phyloP scores from a whole-genome alignment of 1,140 invertebrate species.

The Drosophila littoralis region DNA sequence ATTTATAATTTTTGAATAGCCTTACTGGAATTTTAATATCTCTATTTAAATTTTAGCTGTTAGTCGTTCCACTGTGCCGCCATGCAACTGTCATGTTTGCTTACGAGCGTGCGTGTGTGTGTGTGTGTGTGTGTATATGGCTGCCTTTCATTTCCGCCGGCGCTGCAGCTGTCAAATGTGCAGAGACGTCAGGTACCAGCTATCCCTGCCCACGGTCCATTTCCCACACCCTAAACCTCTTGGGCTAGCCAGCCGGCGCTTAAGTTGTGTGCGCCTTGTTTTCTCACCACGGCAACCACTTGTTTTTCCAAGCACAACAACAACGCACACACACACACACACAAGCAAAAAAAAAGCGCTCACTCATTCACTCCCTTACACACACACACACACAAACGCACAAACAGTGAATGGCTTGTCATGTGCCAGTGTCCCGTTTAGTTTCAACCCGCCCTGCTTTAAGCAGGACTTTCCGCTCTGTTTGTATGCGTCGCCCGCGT shows the following conservation, averaged over 20 bases:
- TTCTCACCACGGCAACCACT: slow-evolving; percentile 84
- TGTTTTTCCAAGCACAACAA: slow-evolving; percentile 84
- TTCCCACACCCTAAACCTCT: neutral
- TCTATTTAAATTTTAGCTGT: too few relatives aligned
- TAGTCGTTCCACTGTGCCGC: neutral
- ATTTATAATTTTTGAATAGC: too few relatives aligned
- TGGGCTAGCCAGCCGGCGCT: slow-evolving; percentile 30
- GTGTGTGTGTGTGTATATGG: slow-evolving; percentile 18
- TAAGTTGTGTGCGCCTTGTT: slow-evolving; percentile 55
- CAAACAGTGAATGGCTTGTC: slow-evolving; percentile 32
- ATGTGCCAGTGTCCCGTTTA: slow-evolving; percentile 29
- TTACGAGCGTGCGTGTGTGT: slow-evolving; percentile 49
- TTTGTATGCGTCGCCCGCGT: slow-evolving; percentile 22
- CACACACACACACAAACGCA: slow-evolving; percentile 8
- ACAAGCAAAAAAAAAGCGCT: slow-evolving; percentile 19
- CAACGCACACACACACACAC: slow-evolving; percentile 53
- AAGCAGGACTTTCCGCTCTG: slow-evolving; percentile 58
- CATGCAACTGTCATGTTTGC: slow-evolving; percentile 69
- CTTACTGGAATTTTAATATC: too few relatives aligned
- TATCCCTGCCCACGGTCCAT: neutral
- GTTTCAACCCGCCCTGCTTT: slow-evolving; percentile 27
- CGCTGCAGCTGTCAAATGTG: slow-evolving; percentile 66
- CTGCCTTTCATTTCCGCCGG: slow-evolving; percentile 44
- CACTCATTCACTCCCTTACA: slow-evolving; percentile 19
- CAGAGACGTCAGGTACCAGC: slow-evolving; percentile 9